Base-by-base conservation (phyloP, 2,113 vertebrate genomes). In the Prunella fulvescens region DNA sequence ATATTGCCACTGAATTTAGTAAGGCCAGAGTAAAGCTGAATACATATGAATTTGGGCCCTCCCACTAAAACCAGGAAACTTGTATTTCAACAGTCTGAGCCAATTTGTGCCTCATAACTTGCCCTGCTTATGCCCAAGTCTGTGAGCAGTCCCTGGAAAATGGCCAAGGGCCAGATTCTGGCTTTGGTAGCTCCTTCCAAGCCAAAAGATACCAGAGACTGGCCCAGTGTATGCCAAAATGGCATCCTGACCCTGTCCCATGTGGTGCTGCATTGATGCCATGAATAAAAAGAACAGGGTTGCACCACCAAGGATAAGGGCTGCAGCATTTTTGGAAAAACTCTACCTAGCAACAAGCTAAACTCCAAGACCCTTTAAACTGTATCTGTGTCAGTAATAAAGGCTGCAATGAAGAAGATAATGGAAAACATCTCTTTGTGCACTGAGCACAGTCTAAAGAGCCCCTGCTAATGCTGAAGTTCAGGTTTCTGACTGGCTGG, bases 381-480 rank as follows among this genome's bases (percentile, higher is more conserved):
- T 82, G 88, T 76, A 95, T 89, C 87, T 70, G 47, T 45, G 56
- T 47, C 79, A 90, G 92, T 88, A 96, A 94, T 45, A 94, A 92
- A 89, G 86, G 91, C 93, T 93, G 96, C 96, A 79, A 90, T n/a
- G 80, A 95, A 92, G 97, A 70, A 81, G 94, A 95, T 94, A 96
- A 96, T 87, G 88, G 90, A 81, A 96, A 93, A 73, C 80, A 86
- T 93, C 60, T 90, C 93, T 87, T 86, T 90, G 95, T 92, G 87
- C 82, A 66, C 23, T 13, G 71, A 17, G 31, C 69, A 28, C 62
- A 83, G 89, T 45, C 74, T 90, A 73, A 39, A 88, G 79, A 82
- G 88, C 67, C 62, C 77, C 87, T 50, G 76, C 58, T 93, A 92
- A 90, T 29, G 92, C n/a, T 96, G 88, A 97, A 97, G 95, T 92